Evolutionary conservation across 2,888 invertebrate species (phyloP).

Genomic region (Caenorhabditis sulstoni): DNA sequence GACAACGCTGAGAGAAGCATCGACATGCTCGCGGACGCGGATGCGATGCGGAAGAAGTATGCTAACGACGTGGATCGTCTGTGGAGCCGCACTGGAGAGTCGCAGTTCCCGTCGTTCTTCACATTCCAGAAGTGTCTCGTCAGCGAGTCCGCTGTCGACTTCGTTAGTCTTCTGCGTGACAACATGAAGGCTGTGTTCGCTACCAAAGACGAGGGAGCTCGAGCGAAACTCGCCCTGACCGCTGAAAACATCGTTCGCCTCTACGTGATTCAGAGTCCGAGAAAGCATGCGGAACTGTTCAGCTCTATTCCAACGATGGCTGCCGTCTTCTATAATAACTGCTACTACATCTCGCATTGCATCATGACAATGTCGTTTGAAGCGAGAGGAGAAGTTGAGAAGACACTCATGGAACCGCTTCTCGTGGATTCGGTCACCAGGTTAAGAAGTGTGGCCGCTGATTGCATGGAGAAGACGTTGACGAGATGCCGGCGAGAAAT

Average conservation of each 20-base stretch:
- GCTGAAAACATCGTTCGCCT: constrained; percentile 75
- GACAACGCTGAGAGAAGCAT: constrained; percentile 27
- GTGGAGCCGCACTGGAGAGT: constrained; percentile 34
- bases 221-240: constrained; percentile 66
- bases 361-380: constrained; percentile 67
- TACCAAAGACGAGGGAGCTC: constrained; percentile 63
- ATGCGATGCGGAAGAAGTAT: constrained; percentile 6
- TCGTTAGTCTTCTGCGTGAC: constrained; percentile 69
- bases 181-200: constrained; percentile 66
- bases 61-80: constrained; percentile 28
- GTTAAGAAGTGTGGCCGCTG: constrained; percentile 68
- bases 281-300: constrained; percentile 72
- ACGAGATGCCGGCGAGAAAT: constrained; percentile 62
- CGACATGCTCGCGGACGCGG: constrained; percentile 16
- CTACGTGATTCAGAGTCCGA: constrained; percentile 70
- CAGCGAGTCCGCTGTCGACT: constrained; percentile 68
- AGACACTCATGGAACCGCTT: constrained; percentile 54
- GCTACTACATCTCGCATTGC: constrained; percentile 76
- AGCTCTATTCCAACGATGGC: constrained; percentile 75
- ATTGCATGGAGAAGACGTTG: constrained; percentile 72
- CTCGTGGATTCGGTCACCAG: constrained; percentile 67
- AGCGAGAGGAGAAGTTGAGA: constrained; percentile 22
- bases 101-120: constrained; percentile 46
- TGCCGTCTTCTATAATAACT: constrained; percentile 78
- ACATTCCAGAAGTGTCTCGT: constrained; percentile 55